Evolutionary conservation across 1,140 invertebrate species (phyloP), one percentile per base, ranked within the genome.

Genomic region (Psilanteris sp.): DNA sequence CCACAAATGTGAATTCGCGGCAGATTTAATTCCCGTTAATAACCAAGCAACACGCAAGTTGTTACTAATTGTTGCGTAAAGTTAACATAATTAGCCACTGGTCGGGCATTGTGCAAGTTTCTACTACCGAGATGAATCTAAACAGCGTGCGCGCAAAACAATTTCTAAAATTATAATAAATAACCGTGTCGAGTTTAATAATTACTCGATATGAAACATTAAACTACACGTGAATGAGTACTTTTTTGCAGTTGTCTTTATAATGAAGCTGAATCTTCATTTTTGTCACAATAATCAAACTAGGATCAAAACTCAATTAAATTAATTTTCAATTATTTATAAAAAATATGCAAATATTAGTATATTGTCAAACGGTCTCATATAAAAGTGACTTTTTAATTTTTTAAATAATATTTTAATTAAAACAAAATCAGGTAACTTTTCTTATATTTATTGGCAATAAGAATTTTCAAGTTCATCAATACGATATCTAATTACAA

Each of bases 11-110:
- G n/a, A 32, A 66, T 54, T 29, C 22, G 44, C 24, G 36, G 37
- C 52, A 57, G 57, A 75, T 55, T 62, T 62, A 62, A 68, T 68
- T 67, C 44, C n/a, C 15, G 22, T 22, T 76, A 76, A 70, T 66
- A 70, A 70, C 26, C 50, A 14, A 3, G 5, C 16, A 68, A 64
- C 73, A 76, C 73, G 73, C 73, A 66, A 57, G 48, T 46, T 31
- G 48, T 43, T 57, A 48, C 72, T 76, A 76, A 76, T 68, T 76
- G 50, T 76, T 70, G 57, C 64, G 64, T 54, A 57, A 76, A 70
- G 57, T 64, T 59, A 48, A 52, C 64, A 52, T 70, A 76, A 76
- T 76, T 70, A 76, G 43, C 50, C 13, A 9, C 14, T 27, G 34
- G 34, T 3, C 15, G 36, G 11, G 52, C 43, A 24, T 54, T 70